A percentile compares a stretch with the other conserved stretches of the same genome.
Conservation (phyloP, 2,113 vertebrate genomes). For the Pipra filicauda region DNA sequence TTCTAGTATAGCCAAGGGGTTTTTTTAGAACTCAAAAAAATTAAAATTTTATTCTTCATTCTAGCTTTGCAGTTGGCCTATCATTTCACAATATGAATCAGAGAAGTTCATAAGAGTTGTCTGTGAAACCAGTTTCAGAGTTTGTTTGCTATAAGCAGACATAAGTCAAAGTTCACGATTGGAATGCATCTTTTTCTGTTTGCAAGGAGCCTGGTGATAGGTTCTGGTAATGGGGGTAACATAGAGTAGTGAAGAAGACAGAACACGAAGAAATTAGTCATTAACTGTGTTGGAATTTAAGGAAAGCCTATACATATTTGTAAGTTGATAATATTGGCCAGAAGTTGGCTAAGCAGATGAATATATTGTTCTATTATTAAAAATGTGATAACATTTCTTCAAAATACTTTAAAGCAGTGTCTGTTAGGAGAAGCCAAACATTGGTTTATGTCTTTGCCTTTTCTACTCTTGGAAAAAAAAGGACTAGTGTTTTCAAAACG, state of each 20-base stretch:
- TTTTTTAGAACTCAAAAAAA: not conserved
- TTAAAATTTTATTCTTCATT: not conserved
- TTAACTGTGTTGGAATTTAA: not conserved
- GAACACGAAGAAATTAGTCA: not conserved
- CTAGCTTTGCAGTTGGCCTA: not conserved
- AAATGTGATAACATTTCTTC: not conserved
- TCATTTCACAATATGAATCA: not conserved
- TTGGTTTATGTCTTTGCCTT: not conserved
- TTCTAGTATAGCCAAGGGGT: not conserved
- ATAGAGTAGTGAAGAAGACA: not conserved
- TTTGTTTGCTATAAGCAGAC: not conserved
- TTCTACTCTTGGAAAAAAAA: not conserved
- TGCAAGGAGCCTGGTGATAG: not conserved
- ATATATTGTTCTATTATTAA: not conserved
- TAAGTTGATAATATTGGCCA: not conserved
- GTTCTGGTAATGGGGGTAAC: not conserved
- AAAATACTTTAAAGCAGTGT: not conserved
- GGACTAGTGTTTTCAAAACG: not conserved
- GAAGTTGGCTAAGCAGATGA: not conserved
- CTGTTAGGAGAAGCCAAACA: not conserved
- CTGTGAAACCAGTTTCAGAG: not conserved
- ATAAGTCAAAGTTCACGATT: fast-evolving
- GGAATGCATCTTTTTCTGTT: not conserved
- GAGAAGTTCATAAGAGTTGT: not conserved
- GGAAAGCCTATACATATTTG: not conserved